Base-by-base conservation (phyloP, 1,140 invertebrate species). In the Bombus superbus region DNA sequence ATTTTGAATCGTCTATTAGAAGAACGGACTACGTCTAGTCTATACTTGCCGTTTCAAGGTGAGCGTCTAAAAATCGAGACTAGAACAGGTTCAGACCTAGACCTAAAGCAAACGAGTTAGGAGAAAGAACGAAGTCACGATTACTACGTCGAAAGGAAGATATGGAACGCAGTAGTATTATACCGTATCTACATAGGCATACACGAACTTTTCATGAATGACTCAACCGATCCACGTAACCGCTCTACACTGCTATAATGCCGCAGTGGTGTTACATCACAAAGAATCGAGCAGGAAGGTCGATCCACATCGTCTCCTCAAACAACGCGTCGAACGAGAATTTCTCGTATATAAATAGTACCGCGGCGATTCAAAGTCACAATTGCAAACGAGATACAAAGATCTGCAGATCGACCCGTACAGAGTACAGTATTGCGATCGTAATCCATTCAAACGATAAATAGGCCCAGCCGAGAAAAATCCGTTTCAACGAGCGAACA, bases 201-300 rank as follows among this genome's bases (percentile, higher is more conserved):
- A 15, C 35, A 18, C 74, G 38, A 78, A 69, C n/a, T 78, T 68
- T 77, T 68, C 66, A 57, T 69, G 53, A 84, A 38, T 79, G 83
- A 72, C 76, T 84, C 76, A 28, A 78, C 64, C 75, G 64, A 78
- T 69, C 66, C 6, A n/a, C 44, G 83, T 62, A 72, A 72, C 76
- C 66, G 13, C 5, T n/a, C 22, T 38, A 40, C 25, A 10, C 13
- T 25, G 5, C 40, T 25, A 25, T 38, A 32, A 32, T 42, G 32
- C 13, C n/a, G 13, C 25, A 32, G 13, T 10, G 57, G 4, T 5
- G 75, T 84, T 79, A 62, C 83, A 35, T 79, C 83, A 72, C 66
- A 13, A 10, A 22, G 66, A 47, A 84, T 78, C 82, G n/a, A 32
- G 64, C 44, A 10, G 74, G 35, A 78, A 71, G 64, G 66, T 78